These are phyloP conservation scores for Sakesphorus luctuosus DNA, from an alignment of 2,113 vertebrate genomes.

Conservation along the genomic window DNA sequence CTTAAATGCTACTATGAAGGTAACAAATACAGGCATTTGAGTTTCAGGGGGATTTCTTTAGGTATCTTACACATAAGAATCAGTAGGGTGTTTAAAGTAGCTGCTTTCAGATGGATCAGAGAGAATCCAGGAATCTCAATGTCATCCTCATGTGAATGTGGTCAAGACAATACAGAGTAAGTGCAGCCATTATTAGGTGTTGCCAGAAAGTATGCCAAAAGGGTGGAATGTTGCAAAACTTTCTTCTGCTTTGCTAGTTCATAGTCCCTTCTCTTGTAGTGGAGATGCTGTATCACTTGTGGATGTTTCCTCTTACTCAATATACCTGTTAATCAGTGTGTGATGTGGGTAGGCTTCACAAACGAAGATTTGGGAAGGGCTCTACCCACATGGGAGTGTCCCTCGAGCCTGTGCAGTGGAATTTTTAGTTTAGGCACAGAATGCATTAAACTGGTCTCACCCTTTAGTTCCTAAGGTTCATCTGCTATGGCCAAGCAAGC, in stretches of 20 bases:
- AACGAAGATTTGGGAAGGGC: too few species aligned
- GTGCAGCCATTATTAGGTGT: constrained; percentile 57
- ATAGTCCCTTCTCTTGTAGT: neutral
- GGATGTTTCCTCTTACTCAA: neutral
- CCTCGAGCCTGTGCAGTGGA: too few species aligned
- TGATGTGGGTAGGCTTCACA: neutral
- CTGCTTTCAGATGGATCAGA: constrained; percentile 69
- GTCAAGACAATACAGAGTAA: constrained; percentile 70
- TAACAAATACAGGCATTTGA: constrained; percentile 51
- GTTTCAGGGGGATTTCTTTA: constrained; percentile 61
- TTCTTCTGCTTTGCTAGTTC: neutral
- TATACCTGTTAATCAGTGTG: neutral
- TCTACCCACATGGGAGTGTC: too few species aligned
- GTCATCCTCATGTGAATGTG: constrained; percentile 56
- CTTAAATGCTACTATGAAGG: constrained; percentile 30
- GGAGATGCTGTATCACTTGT: neutral
- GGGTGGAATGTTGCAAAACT: constrained; percentile 41
- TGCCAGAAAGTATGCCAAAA: constrained; percentile 63
- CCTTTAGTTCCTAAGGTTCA: too few species aligned
- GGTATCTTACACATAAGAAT: constrained; percentile 68
- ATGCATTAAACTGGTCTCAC: too few species aligned
- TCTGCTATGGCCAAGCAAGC: too few species aligned
- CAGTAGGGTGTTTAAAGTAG: constrained; percentile 64
- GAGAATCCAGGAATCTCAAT: constrained; percentile 67
- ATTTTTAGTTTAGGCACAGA: too few species aligned